Evolutionary conservation across 2,113 vertebrate genomes (phyloP), one percentile per base, ranked within the genome.

Genomic region (Astatotilapia flaviijosephi): DNA sequence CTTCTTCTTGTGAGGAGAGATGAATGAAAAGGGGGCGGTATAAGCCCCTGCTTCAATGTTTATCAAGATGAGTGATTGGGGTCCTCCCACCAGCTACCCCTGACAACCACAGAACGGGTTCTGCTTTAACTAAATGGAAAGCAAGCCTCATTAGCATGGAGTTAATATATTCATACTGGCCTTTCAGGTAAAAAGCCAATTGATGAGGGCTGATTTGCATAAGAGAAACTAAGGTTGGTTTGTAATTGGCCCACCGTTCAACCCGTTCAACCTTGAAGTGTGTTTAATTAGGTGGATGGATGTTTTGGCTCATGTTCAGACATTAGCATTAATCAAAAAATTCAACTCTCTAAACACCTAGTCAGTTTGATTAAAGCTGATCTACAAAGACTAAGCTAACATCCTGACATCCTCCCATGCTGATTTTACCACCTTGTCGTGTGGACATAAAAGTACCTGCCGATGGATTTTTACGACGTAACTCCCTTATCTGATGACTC

Each of bases 41-140:
- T 91, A 91, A 95, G 92, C 75, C 79, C 68, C 88, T 87, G 83
- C 92, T 93, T 89, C 92, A 95, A 95, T 95, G 95, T 95, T 95
- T 94, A 94, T 93, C 84, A 84, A 89, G 89, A 84, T 65, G 80
- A 80, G 90, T 87, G 83, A 88, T 56, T 86, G 56, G 88, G 87
- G 84, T 87, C 89, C 86, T 85, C 93, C 93, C 86, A 91, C 56
- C 55, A 14, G 91, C 82, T 93, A 89, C 94, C 95, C 94, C 15
- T 91, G 93, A 91, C 90, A 93, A 96, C 95, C 86, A 40, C 77
- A 85, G 77, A 86, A 73, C 51, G 40, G 91, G 87, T 84, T 86
- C 53, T 58, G 37, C 86, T 89, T 31, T 19, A 79, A 51, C 47
- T 89, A 49, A 92, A 91, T 82, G 68, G 86, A 62, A 83, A 77